Evolutionary conservation across 2,888 invertebrate genomes (phyloP).

Genomic region (Tinea pellionella): DNA sequence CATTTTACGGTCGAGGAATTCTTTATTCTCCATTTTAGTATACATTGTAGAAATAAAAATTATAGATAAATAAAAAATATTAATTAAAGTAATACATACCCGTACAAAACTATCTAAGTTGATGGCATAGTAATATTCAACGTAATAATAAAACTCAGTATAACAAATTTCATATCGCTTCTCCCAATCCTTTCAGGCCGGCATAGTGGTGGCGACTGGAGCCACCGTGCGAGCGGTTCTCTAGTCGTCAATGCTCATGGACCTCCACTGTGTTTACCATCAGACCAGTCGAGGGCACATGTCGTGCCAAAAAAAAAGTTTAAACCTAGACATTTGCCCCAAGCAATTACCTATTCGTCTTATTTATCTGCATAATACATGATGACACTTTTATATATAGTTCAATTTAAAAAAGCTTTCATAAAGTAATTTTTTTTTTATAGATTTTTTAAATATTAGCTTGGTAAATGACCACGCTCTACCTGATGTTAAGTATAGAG

Average conservation of each 20-base stretch:
- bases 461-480: too few species aligned
- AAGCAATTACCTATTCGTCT: background rate
- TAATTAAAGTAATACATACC: background rate
- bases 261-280: too few species aligned
- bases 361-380: background rate
- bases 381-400: background rate
- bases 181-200: too few species aligned
- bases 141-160: background rate
- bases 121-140: background rate
- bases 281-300: too few species aligned
- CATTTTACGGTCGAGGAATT: background rate
- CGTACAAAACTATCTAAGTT: background rate
- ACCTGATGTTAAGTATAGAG: too few species aligned
- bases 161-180: background rate
- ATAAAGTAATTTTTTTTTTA: too few species aligned
- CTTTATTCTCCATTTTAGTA: background rate
- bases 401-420: too few species aligned
- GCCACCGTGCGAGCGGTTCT: too few species aligned
- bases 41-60: background rate
- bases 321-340: background rate
- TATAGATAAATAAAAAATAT: background rate
- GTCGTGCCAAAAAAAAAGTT: too few species aligned
- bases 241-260: too few species aligned
- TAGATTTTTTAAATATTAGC: too few species aligned
- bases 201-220: too few species aligned